Evolutionary conservation across 2,797 vertebrate genomes (phyloP).

Genomic region (Anableps anableps): DNA sequence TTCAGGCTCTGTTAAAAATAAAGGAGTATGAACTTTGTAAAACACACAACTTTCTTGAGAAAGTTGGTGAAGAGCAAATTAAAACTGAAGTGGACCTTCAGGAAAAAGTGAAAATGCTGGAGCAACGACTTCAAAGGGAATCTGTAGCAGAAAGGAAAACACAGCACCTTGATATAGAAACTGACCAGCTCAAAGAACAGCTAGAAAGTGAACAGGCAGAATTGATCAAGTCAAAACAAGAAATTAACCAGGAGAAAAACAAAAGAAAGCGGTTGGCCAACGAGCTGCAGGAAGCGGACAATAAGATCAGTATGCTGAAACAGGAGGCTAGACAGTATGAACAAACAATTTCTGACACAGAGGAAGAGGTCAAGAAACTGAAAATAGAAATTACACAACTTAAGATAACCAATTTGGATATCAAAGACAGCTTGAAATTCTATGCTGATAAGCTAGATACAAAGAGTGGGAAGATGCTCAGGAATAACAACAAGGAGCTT

Average conservation of each 20-base stretch:
- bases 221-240: background rate
- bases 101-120: background rate
- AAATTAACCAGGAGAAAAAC: background rate
- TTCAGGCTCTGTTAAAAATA: background rate
- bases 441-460: background rate
- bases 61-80: background rate
- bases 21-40: background rate
- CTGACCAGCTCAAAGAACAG: background rate
- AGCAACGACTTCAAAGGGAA: background rate
- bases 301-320: background rate
- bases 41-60: background rate
- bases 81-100: background rate
- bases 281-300: background rate
- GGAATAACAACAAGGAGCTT: background rate
- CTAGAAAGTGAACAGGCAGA: background rate
- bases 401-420: background rate
- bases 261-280: background rate
- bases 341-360: constrained; percentile 1
- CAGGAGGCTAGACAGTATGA: background rate
- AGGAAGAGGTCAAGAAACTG: background rate
- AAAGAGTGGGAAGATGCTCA: background rate
- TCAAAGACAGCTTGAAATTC: background rate
- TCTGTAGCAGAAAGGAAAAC: background rate
- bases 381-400: background rate
- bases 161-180: no score